Evolutionary conservation across 2,888 invertebrate species (phyloP).

Genomic region (Heliconius aoede): DNA sequence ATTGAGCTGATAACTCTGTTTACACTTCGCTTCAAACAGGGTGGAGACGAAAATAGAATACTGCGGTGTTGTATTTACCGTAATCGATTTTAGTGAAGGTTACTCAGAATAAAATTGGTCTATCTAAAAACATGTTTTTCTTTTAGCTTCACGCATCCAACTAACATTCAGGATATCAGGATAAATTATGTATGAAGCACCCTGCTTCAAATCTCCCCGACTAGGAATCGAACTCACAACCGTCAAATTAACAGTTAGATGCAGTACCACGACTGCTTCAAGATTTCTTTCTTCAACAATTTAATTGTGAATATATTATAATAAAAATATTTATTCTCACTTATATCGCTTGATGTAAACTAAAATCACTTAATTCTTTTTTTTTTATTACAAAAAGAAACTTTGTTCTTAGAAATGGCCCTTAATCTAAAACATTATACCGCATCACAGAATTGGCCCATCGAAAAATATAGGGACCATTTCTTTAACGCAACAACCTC

Average conservation of each 20-base stretch:
- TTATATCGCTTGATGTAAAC: not conserved
- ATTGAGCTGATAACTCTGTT: constrained; percentile 50
- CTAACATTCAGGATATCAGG: too few species aligned
- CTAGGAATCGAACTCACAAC: too few species aligned
- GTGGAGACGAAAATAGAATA: constrained; percentile 14
- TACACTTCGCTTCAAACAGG: constrained; percentile 43
- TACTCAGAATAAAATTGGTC: not conserved
- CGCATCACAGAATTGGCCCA: not conserved
- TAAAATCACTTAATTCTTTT: not conserved
- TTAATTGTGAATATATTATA: too few species aligned
- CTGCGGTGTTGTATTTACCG: not conserved
- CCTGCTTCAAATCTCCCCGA: too few species aligned
- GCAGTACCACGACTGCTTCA: too few species aligned
- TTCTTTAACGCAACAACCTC: constrained; percentile 44
- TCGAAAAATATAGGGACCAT: constrained; percentile 9
- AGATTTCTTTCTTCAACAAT: too few species aligned
- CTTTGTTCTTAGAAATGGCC: not conserved
- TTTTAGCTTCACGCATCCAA: too few species aligned
- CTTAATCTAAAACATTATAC: not conserved
- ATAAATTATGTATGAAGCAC: too few species aligned
- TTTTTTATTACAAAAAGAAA: not conserved
- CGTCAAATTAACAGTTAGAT: too few species aligned
- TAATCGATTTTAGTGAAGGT: not conserved
- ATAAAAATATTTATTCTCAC: too few species aligned
- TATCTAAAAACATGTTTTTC: too few species aligned